Conservation (phyloP, 2,888 invertebrate species). For the Hololepta plana region DNA sequence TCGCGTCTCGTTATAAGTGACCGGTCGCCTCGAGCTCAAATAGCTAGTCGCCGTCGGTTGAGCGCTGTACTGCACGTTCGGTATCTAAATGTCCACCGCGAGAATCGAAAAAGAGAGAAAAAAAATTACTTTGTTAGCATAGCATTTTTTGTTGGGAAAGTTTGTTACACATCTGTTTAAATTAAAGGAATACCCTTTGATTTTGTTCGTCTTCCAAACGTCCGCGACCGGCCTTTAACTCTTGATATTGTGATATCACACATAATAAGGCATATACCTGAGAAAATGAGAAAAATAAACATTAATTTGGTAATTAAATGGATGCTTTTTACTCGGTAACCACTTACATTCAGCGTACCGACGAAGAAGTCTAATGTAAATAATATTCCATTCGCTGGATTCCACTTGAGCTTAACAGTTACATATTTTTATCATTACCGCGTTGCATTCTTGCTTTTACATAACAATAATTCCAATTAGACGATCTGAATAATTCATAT, state of each 20-base stretch:
- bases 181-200: no score
- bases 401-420: slow-evolving; percentile 52
- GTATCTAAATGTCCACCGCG: slow-evolving; percentile 21
- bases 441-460: no score
- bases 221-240: slow-evolving; percentile 54
- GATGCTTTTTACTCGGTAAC: slow-evolving; percentile 1
- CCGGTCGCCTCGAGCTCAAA: slow-evolving; percentile 25
- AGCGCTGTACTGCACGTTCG: slow-evolving; percentile 33
- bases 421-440: no score
- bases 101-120: background rate
- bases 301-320: slow-evolving; percentile 2
- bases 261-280: slow-evolving; percentile 69
- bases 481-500: no score
- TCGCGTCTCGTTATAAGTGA: slow-evolving; percentile 30
- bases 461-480: no score
- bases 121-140: slow-evolving; percentile 1
- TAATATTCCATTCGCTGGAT: slow-evolving; percentile 55
- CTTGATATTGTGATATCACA: slow-evolving; percentile 76
- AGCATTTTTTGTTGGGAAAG: no score
- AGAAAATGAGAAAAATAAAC: slow-evolving; percentile 12
- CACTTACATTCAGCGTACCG: slow-evolving; percentile 58
- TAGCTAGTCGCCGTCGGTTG: slow-evolving; percentile 36
- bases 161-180: no score
- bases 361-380: slow-evolving; percentile 66
- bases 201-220: slow-evolving; percentile 44